A percentile compares a stretch with the other conserved stretches of the same genome.
These are phyloP conservation scores for Enteromius afrohamiltoni DNA, from an alignment of 2,797 vertebrate species.

Conservation along the genomic window DNA sequence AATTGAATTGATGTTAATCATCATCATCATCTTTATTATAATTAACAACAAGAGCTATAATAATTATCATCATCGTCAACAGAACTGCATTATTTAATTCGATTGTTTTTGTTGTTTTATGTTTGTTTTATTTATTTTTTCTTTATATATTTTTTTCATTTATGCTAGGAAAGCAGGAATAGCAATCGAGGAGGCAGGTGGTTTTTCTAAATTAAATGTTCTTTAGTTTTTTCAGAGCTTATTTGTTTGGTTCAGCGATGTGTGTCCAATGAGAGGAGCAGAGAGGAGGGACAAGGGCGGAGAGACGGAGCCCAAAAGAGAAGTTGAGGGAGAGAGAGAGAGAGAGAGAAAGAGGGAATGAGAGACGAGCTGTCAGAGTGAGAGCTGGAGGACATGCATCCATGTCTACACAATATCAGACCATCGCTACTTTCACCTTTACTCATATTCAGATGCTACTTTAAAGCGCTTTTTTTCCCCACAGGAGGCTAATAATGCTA, in stretches of 20 bases:
- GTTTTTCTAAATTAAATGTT: constrained; percentile 15
- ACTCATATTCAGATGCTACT: background rate
- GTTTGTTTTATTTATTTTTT: background rate
- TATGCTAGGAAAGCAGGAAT: background rate
- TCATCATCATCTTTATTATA: background rate
- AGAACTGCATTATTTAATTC: background rate
- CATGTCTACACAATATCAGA: constrained; percentile 56
- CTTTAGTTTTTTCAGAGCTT: constrained; percentile 66
- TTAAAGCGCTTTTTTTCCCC: background rate
- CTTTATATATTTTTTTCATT: background rate
- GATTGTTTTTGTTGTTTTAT: background rate
- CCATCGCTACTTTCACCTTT: constrained; percentile 35
- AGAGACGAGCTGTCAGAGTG: constrained; percentile 70
- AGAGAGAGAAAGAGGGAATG: constrained; percentile 56
- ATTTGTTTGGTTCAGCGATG: constrained; percentile 57
- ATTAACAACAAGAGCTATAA: too few species aligned
- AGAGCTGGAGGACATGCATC: constrained; percentile 63
- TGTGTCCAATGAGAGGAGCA: constrained; percentile 73
- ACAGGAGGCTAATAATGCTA: background rate
- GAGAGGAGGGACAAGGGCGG: constrained; percentile 68
- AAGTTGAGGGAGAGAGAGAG: constrained; percentile 60
- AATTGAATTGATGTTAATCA: background rate
- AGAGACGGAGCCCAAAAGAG: constrained; percentile 54
- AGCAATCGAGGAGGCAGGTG: constrained; percentile 5
- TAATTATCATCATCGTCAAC: background rate